Evolutionary conservation across 2,888 invertebrate genomes (phyloP), one percentile per base, ranked within the genome.

Genomic region (Steinernema scapterisci): DNA sequence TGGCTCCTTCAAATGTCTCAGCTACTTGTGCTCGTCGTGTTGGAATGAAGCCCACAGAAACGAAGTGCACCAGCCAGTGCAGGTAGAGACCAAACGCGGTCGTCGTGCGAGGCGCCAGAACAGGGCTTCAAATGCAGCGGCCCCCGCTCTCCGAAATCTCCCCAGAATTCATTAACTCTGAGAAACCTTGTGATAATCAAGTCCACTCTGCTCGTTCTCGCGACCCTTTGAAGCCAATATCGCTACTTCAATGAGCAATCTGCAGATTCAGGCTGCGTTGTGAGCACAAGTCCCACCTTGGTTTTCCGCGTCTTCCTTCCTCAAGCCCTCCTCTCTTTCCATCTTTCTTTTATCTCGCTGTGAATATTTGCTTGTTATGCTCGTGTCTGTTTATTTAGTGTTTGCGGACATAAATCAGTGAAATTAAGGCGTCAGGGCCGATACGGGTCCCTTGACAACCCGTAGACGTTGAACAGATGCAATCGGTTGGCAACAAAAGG

Each of bases 1-100:
- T n/a, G 63, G 63, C 5, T 27, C 63, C 16, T 16, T 31, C 25
- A 63, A 63, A 19, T 63, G 63, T 31, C 63, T 63, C 13, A 63
- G 63, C 31, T 63, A 63, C 63, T 31, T 31, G 11, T 63, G 63
- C 38, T 16, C 63, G 13, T 1, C 6, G 16, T 63, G 63, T 27
- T 63, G 63, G 63, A 25, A 27, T 6, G 11, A n/a, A 25, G 38
- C 63, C 11, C 63, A 63, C 19, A 27, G 16, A 11, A 31, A 31
- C 11, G 13, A 31, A 31, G 31, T 38, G 16, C 63, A 63, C 16
- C 25, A 63, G 19, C 63, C 63, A 6, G 16, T 63, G 7, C 16
- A 31, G 9, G 63, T 31, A 11, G 63, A 31, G 63, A 1, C 63
- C 25, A 27, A 31, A 38, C 63, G 63, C 21, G 9, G 7, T 16